Base-by-base conservation (phyloP, 2,888 invertebrate genomes). In the Spodoptera picta region DNA sequence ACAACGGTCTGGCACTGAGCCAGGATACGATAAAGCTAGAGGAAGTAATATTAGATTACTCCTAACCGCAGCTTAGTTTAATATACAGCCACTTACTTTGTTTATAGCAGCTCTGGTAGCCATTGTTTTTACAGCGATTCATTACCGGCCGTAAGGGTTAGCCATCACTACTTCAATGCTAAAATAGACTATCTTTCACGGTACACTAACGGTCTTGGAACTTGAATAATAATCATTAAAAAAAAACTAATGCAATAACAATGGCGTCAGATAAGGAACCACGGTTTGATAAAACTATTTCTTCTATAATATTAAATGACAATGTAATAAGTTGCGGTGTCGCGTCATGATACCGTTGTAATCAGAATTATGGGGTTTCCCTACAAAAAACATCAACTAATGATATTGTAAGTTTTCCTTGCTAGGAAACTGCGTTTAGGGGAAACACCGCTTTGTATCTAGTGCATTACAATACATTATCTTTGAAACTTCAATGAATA, bases 341-440 rank as follows among this genome's bases (percentile, higher is more conserved):
- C 9, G 10, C 12, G 50, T 58, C 70, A 58, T 41, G 45, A 58
- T 69, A 52, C n/a, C 42, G 14, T n/a, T 11, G 24, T 50, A 53
- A 54, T 69, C 44, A 43, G 49, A 71, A 57, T 60, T 60, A 71
- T 47, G 56, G 72, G 72, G 56, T 57, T 72, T 72, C 65, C 52
- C 55, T 44, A 12, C 44, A 10, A 65, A 65, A 64, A 56, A 51
- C 46, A 7, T 1, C n/a, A 50, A 52, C 58, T 57, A 23, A 48
- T 53, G 71, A 31, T 69, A 69, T 69, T 71, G 44, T 71, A 75
- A 19, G 71, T 56, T 59, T 70, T 71, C 71, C 23, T 70, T n/a
- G 44, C 36, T 31, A 46, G 53, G 43, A 75, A 58, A n/a, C 57
- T 50, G 9, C 42, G 47, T 24, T 59, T 53, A 56, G 42, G 50